Conservation (phyloP, 2,113 vertebrate species). For the Chlamydotis undulata region DNA sequence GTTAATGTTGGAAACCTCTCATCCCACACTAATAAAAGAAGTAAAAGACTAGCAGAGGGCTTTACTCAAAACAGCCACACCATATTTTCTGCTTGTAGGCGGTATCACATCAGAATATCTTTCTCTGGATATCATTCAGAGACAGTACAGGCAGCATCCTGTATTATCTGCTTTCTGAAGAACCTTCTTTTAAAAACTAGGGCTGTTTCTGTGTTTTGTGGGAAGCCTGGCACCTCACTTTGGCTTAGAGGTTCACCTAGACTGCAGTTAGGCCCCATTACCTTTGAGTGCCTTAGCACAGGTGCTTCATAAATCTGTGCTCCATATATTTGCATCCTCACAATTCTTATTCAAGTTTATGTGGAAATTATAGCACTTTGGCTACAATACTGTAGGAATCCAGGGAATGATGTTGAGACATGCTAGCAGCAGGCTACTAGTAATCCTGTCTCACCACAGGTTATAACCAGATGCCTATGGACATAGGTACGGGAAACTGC, state of each 20-base stretch:
- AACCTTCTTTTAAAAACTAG: background rate
- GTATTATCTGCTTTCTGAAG: background rate
- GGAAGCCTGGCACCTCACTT: background rate
- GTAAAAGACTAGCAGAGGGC: background rate
- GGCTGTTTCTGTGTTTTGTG: background rate
- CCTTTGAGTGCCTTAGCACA: background rate
- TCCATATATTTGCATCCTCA: background rate
- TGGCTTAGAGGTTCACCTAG: background rate
- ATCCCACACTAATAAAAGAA: background rate
- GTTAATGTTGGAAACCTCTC: background rate
- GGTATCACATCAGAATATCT: background rate
- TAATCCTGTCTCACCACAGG: background rate
- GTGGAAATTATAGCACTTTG: background rate
- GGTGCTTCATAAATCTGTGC: background rate
- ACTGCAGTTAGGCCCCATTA: background rate
- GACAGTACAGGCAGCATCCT: background rate
- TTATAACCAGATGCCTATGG: background rate
- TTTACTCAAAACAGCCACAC: background rate
- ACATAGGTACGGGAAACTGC: background rate
- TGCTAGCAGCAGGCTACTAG: background rate
- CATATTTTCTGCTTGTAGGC: background rate
- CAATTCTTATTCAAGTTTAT: background rate
- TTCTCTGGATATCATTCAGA: background rate
- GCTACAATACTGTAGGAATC: background rate
- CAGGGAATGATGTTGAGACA: background rate